These are phyloP conservation scores for Lytechinus pictus DNA, from an alignment of 35 echinoderm and acorn worm genomes.

Conservation along the genomic window DNA sequence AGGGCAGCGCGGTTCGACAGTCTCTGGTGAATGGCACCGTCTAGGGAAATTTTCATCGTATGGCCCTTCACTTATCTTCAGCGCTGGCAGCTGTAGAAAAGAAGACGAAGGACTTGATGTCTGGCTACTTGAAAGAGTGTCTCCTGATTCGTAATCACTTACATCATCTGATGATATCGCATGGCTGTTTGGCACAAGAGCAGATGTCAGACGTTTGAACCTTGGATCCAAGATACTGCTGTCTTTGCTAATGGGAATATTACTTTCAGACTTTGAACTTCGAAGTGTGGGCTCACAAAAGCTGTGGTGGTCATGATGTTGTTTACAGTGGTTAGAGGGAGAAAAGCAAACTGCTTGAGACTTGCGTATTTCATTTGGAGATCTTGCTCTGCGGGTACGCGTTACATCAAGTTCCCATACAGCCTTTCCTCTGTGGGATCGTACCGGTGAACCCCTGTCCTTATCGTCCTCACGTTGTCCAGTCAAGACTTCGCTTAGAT, in stretches of 20 bases:
- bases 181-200: slow-evolving; percentile 33
- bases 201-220: slow-evolving; percentile 53
- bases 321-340: neutral
- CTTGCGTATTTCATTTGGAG: slow-evolving; percentile 52
- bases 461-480: neutral
- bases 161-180: neutral
- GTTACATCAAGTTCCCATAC: slow-evolving; percentile 41
- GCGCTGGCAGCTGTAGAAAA: slow-evolving; percentile 3
- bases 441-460: neutral
- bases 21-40: neutral
- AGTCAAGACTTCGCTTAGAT: neutral
- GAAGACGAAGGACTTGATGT: slow-evolving; percentile 4
- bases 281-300: neutral
- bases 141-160: neutral
- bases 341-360: slow-evolving; percentile 46
- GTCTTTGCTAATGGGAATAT: neutral
- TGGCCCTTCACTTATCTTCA: neutral
- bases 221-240: slow-evolving; percentile 38
- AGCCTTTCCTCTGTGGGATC: neutral
- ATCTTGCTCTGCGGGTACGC: slow-evolving; percentile 40
- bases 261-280: slow-evolving; percentile 46
- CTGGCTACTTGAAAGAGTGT: slow-evolving; percentile 11
- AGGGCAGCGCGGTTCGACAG: neutral
- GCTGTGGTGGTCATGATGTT: slow-evolving; percentile 23
- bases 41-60: slow-evolving; percentile 17